These are phyloP conservation scores for Onychomys leucogaster DNA, from an alignment of 2,797 vertebrate genomes.

Conservation along the genomic window DNA sequence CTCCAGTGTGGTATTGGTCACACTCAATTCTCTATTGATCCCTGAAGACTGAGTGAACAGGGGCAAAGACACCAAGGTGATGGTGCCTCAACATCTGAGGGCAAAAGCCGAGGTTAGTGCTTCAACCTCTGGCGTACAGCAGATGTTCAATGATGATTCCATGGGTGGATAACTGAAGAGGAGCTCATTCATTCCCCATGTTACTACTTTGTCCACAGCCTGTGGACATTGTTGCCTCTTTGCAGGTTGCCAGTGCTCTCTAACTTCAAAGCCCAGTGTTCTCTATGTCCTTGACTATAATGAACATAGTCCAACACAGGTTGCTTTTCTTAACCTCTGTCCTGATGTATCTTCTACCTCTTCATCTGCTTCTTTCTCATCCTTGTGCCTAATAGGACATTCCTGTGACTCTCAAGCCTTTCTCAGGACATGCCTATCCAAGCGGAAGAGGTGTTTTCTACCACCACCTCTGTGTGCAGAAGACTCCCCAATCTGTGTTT, in stretches of 20 bases:
- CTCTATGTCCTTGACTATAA: background rate
- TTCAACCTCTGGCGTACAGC: background rate
- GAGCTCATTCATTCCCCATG: background rate
- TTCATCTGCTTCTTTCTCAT: background rate
- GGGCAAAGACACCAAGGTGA: background rate
- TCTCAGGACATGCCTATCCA: background rate
- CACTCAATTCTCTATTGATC: background rate
- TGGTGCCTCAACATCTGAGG: background rate
- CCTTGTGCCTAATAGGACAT: background rate
- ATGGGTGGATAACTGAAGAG: background rate
- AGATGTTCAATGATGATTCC: background rate
- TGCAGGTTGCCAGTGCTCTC: background rate
- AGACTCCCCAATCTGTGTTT: background rate
- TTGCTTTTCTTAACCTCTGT: background rate
- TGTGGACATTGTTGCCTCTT: background rate
- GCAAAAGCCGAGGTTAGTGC: background rate
- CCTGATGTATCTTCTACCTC: background rate
- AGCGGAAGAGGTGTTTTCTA: background rate
- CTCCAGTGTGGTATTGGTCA: background rate
- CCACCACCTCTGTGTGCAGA: background rate
- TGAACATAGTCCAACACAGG: background rate
- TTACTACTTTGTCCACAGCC: background rate
- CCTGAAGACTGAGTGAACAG: background rate
- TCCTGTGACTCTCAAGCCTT: background rate
- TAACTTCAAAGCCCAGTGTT: background rate